Percentiles rank a stretch among this genome's conserved stretches.
These are phyloP conservation scores for Ancistrus triradiatus DNA, from an alignment of 2,113 vertebrate species.

Conservation along the genomic window DNA sequence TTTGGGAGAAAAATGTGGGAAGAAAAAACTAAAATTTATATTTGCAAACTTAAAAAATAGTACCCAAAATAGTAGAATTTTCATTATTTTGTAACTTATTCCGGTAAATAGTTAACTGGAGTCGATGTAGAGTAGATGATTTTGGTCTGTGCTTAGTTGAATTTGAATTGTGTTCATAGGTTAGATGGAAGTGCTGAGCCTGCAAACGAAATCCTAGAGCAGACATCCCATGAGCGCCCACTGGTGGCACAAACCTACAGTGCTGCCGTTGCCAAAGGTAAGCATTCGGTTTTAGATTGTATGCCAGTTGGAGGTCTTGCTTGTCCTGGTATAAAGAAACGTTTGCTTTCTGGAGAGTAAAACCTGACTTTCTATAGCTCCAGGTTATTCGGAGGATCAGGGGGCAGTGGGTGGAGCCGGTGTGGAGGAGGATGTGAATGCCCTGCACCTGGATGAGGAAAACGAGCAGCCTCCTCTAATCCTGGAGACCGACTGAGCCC, in stretches of 20 bases:
- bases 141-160: too few species aligned
- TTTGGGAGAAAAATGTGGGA: too few species aligned
- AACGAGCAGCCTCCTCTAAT: slow-evolving; percentile 97
- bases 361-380: not conserved
- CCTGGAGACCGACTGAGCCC: slow-evolving; percentile 83
- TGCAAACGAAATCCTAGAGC: slow-evolving; percentile 89
- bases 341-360: not conserved
- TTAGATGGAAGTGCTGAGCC: slow-evolving; percentile 91
- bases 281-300: slow-evolving; percentile 27
- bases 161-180: slow-evolving; percentile 56
- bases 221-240: slow-evolving; percentile 86
- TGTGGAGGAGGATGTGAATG: slow-evolving; percentile 83
- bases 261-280: slow-evolving; percentile 80
- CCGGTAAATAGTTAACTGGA: too few species aligned
- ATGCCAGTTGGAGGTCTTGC: not conserved
- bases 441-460: slow-evolving; percentile 87
- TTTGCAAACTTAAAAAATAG: too few species aligned
- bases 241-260: slow-evolving; percentile 83
- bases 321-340: not conserved
- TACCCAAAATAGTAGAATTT: too few species aligned
- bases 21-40: too few species aligned
- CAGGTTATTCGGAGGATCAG: slow-evolving; percentile 90
- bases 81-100: too few species aligned
- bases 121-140: too few species aligned
- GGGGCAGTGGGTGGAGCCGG: slow-evolving; percentile 86